Percentiles rank a stretch among this genome's conserved stretches.
These are phyloP conservation scores for Drepana falcataria DNA, from an alignment of 2,888 invertebrate species.

Conservation along the genomic window DNA sequence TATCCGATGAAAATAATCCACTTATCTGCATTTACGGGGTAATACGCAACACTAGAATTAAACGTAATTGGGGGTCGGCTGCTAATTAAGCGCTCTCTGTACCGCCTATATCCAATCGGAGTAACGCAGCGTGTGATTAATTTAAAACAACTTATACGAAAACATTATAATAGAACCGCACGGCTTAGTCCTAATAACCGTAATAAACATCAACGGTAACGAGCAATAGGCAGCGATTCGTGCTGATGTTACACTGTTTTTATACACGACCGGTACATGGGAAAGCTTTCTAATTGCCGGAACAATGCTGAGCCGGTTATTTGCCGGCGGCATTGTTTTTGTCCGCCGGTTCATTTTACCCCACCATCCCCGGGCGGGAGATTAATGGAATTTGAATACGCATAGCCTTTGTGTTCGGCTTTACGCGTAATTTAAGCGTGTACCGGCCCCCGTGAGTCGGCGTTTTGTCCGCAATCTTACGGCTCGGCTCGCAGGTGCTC, in stretches of 20 bases:
- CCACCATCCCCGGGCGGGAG: conserved; percentile 70
- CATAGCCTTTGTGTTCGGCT: conserved; percentile 76
- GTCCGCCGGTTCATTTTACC: conserved; percentile 77
- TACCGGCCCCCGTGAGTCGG: conserved; percentile 69
- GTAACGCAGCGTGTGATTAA: conserved; percentile 32
- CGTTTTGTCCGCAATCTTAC: conserved; percentile 64
- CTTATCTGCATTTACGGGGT: background rate
- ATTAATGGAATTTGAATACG: conserved; percentile 79
- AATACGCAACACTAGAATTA: background rate
- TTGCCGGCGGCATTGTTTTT: conserved; percentile 78
- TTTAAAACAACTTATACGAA: conserved; percentile 59
- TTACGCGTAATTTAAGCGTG: conserved; percentile 76
- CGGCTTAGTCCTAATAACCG: conserved; percentile 75
- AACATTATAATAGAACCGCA: conserved; percentile 66
- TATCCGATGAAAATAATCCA: background rate
- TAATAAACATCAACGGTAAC: conserved; percentile 78
- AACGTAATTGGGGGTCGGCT: background rate
- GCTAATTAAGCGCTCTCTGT: background rate
- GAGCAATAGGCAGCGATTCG: conserved; percentile 77
- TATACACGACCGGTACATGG: conserved; percentile 78
- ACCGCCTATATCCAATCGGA: background rate
- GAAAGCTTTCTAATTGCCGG: conserved; percentile 80
- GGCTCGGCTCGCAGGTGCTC: conserved; percentile 54
- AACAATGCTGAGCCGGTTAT: conserved; percentile 79
- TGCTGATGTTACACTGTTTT: conserved; percentile 78